Evolutionary conservation across 2,113 vertebrate genomes (phyloP).

Genomic region (Grus americana): DNA sequence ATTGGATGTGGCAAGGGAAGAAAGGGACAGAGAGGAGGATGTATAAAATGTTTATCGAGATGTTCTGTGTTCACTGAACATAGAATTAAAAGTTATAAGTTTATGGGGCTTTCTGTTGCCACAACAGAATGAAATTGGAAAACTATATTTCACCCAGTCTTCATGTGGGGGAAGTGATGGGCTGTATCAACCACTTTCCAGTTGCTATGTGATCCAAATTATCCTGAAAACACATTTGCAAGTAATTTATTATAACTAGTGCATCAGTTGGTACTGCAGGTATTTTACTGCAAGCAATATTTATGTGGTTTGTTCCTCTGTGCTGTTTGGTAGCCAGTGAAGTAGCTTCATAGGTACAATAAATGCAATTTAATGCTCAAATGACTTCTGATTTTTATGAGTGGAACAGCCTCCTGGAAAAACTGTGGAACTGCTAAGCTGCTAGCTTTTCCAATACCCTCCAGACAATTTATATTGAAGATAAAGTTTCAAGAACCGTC

Average conservation of each 20-base stretch:
- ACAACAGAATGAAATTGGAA: background rate
- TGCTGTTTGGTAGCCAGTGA: background rate
- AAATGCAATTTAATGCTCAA: background rate
- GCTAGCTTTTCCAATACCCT: background rate
- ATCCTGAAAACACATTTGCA: background rate
- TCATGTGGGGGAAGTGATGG: background rate
- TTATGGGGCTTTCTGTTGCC: background rate
- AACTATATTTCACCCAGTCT: background rate
- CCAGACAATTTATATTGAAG: background rate
- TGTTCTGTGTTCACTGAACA: background rate
- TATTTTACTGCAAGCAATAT: background rate
- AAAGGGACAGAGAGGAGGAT: background rate
- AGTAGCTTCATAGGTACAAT: background rate
- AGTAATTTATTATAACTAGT: background rate
- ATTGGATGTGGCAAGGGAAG: background rate
- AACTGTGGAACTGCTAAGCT: background rate
- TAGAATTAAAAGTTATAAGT: background rate
- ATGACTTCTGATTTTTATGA: background rate
- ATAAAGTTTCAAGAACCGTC: background rate
- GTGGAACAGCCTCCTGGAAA: background rate
- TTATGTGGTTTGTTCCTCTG: background rate
- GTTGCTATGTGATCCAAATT: background rate
- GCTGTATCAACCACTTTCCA: background rate
- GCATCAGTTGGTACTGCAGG: background rate
- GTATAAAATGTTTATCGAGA: background rate